Evolutionary conservation across 2,113 vertebrate species (phyloP), one percentile per base, ranked within the genome.

Genomic region (Tympanuchus pallidicinctus): DNA sequence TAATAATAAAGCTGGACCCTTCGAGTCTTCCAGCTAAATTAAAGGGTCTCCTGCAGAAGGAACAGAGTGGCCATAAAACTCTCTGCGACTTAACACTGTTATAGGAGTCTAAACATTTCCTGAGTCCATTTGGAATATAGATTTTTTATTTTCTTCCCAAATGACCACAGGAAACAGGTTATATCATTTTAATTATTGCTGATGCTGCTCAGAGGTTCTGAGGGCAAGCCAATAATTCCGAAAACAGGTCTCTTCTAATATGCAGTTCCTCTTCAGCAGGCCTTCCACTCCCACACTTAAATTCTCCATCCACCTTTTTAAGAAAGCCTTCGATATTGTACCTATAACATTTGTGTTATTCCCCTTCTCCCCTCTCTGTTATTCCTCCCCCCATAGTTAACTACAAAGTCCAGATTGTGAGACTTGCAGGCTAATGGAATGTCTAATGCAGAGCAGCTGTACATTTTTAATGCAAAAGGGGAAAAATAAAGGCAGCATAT

Each of bases 101-200:
- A 94, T 86, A 91, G 59, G 52, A 88, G 65, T 89, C 94, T 89
- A 95, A 94, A 93, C 80, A 91, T 96, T 97, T 97, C 94, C 93
- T 61, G 87, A 96, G 94, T 96, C 96, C 94, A 95, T 96, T 96
- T 96, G 89, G 82, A 96, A 91, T 96, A 97, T 88, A 73, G 89
- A 95, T 90, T 96, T 97, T 96, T 96, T 96, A 93, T 92, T 93
- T 96, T 96, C 83, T 92, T 97, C 95, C 89, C 95, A 92, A 92
- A 95, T 85, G 96, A 97, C 94, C 82, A 85, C 83, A 96, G 81
- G 90, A 97, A 96, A 94, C 96, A 90, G 88, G 92, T 97, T 97
- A 90, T 97, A 97, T 95, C 71, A 95, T 96, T 97, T 97, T 97
- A 97, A 97, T 97, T 97, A 97, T 92, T 96, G 95, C 94, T 97